Evolutionary conservation across 2,888 invertebrate genomes (phyloP).

Genomic region (Spodoptera picta): DNA sequence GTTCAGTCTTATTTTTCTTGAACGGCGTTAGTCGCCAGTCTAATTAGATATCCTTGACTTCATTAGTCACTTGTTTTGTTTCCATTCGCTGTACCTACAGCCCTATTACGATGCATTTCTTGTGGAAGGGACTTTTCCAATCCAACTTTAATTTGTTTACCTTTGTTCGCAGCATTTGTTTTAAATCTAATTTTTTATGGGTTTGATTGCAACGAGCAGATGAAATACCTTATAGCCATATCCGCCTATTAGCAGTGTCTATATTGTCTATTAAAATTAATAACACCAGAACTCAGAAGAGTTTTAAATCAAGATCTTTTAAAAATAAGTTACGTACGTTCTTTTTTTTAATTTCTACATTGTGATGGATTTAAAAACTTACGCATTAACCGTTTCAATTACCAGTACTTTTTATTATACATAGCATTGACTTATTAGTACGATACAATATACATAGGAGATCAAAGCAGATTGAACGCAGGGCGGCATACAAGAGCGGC

Average conservation of each 20-base stretch:
- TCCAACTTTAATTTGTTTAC: constrained; percentile 17
- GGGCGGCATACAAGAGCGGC: constrained; percentile 59
- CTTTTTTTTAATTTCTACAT: too few species aligned
- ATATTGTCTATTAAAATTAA: too few species aligned
- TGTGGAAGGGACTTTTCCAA: constrained; percentile 4
- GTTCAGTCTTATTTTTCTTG: constrained; percentile 47
- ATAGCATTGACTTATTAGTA: constrained; percentile 18
- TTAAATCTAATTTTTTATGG: neutral
- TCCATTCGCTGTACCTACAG: constrained; percentile 20
- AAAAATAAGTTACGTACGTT: too few species aligned
- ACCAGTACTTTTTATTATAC: constrained; percentile 15
- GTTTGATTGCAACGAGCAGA: too few species aligned
- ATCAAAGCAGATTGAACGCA: constrained; percentile 67
- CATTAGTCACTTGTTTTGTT: constrained; percentile 58
- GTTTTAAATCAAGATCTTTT: too few species aligned
- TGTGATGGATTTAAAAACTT: too few species aligned
- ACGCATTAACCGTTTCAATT: too few species aligned
- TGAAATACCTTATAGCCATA: too few species aligned
- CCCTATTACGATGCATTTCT: constrained; percentile 26
- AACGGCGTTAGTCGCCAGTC: constrained; percentile 38
- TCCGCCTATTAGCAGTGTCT: too few species aligned
- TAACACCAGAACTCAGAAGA: too few species aligned
- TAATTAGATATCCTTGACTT: constrained; percentile 60
- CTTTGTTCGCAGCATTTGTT: constrained; percentile 26
- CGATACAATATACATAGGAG: constrained; percentile 34